Evolutionary conservation across 2,113 vertebrate species (phyloP).

Genomic region (Phoxinus phoxinus): DNA sequence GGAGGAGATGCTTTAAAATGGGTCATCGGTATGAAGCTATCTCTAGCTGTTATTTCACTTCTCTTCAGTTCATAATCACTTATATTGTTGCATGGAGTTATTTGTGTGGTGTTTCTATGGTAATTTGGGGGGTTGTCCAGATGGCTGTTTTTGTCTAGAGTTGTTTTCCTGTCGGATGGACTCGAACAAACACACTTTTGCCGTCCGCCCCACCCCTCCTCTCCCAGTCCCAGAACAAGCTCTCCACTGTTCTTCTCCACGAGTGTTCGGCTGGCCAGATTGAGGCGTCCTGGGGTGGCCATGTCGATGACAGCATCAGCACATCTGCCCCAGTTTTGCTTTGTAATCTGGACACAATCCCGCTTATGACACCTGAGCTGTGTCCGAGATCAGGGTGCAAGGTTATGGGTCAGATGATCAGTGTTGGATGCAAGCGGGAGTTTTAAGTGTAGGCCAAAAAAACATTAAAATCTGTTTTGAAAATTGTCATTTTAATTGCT

Average conservation of each 20-base stretch:
- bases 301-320: conserved; percentile 27
- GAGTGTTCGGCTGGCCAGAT: neutral
- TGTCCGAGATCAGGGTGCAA: neutral
- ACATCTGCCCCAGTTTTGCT: conserved; percentile 31
- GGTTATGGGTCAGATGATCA: neutral
- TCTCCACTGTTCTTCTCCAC: conserved; percentile 20
- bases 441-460: neutral
- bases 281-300: conserved; percentile 14
- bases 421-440: too few species aligned
- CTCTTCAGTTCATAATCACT: neutral
- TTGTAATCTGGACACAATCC: conserved; percentile 18
- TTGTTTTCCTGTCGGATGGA: conserved; percentile 28
- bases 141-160: conserved; percentile 32
- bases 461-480: neutral
- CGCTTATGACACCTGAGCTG: neutral
- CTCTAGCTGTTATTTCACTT: neutral
- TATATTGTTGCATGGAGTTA: conserved; percentile 5
- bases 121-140: conserved; percentile 12
- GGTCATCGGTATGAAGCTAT: neutral
- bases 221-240: conserved; percentile 32
- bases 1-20: conserved; percentile 17
- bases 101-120: conserved; percentile 5
- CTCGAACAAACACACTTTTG: conserved; percentile 17
- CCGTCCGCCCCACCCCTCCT: neutral
- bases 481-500: neutral